phyloP scores from a whole-genome alignment of 2,888 invertebrate genomes.

The Dasysyrphus tricinctus region DNA sequence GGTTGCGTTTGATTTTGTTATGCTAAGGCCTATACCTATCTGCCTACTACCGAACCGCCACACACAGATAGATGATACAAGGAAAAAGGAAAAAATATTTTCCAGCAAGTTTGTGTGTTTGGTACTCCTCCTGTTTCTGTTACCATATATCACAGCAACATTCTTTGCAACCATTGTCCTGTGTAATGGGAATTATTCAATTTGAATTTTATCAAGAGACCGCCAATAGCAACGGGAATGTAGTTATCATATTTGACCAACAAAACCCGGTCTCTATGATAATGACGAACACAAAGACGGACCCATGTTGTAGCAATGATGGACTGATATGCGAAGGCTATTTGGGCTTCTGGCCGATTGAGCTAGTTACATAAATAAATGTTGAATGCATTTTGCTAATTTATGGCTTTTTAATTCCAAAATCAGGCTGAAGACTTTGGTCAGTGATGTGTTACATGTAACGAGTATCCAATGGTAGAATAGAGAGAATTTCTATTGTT shows the following conservation, averaged over 20 bases:
- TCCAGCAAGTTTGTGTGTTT: conserved; percentile 1
- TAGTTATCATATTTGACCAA: conserved; percentile 51
- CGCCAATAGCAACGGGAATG: conserved; percentile 33
- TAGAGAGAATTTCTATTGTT: conserved; percentile 29
- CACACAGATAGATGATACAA: not conserved
- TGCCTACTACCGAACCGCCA: not conserved
- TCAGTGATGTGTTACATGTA: conserved; percentile 46
- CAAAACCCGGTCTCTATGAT: conserved; percentile 38
- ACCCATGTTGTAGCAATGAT: conserved; percentile 35
- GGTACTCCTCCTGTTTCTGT: not conserved
- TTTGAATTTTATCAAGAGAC: conserved; percentile 65
- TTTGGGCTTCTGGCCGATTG: conserved; percentile 58
- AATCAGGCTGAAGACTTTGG: conserved; percentile 30
- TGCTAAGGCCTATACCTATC: conserved; percentile 1
- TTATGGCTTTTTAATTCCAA: conserved; percentile 69
- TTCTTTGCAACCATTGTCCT: conserved; percentile 67
- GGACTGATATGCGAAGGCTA: conserved; percentile 36
- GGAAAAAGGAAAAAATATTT: not conserved
- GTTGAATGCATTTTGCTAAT: conserved; percentile 55
- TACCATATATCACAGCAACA: conserved; percentile 54
- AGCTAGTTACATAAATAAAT: conserved; percentile 64
- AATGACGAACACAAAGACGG: conserved; percentile 35
- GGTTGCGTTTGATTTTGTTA: conserved; percentile 66
- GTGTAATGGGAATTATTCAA: conserved; percentile 75
- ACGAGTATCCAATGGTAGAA: not conserved